phyloP scores from a whole-genome alignment of 1,140 invertebrate species.

The Drosophila miranda region DNA sequence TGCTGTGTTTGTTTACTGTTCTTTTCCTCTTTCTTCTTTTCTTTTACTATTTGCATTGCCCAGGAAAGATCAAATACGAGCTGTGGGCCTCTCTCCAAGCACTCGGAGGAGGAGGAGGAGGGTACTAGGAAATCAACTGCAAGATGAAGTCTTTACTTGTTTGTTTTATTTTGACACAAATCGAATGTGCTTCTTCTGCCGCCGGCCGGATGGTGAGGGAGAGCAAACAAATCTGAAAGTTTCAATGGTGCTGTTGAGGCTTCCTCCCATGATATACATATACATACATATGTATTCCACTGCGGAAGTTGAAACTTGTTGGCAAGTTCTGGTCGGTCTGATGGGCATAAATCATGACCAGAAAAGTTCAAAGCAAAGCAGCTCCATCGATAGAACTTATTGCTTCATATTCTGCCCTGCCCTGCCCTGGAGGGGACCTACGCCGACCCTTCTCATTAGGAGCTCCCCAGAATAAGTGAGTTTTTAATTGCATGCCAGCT shows the following conservation, averaged over 20 bases:
- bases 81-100: too few relatives aligned
- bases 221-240: slow-evolving; percentile 18
- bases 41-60: too few relatives aligned
- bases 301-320: slow-evolving; percentile 15
- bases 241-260: slow-evolving; percentile 50
- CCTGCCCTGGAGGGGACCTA: too few relatives aligned
- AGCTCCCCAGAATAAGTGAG: slow-evolving; percentile 9
- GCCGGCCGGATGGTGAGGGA: neutral
- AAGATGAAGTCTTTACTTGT: slow-evolving; percentile 36
- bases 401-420: slow-evolving; percentile 6
- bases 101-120: too few relatives aligned
- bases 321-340: slow-evolving; percentile 5
- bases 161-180: slow-evolving; percentile 62
- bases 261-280: slow-evolving; percentile 40
- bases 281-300: neutral
- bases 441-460: neutral
- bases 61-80: too few relatives aligned
- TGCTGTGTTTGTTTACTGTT: too few relatives aligned
- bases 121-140: slow-evolving; percentile 17
- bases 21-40: too few relatives aligned
- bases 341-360: slow-evolving; percentile 50
- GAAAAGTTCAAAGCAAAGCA: slow-evolving; percentile 65
- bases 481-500: slow-evolving; percentile 60
- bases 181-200: slow-evolving; percentile 11
- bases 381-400: slow-evolving; percentile 24